Percentiles rank a stretch among this genome's conserved stretches.
phyloP scores from a whole-genome alignment of 1,140 invertebrate genomes.

The Tachypleus tridentatus region DNA sequence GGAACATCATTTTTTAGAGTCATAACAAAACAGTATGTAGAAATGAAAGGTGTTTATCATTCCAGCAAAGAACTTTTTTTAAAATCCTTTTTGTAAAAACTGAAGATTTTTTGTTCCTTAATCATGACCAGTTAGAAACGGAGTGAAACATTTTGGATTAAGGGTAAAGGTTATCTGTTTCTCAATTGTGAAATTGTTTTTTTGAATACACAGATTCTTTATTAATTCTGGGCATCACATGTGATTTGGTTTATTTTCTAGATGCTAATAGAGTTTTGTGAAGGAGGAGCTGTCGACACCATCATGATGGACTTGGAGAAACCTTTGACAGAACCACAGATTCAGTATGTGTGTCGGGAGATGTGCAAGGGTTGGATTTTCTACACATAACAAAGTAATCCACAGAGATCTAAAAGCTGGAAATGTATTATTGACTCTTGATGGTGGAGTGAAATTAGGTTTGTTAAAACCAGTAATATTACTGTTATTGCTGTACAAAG shows the following conservation, averaged over 20 bases:
- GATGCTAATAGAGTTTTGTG: slow-evolving; percentile 98
- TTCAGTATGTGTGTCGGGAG: slow-evolving; percentile 86
- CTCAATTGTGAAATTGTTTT: too few relatives aligned
- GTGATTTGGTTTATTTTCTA: slow-evolving; percentile 35
- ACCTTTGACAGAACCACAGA: slow-evolving; percentile 85
- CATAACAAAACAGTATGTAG: too few relatives aligned
- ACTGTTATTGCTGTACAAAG: slow-evolving; percentile 4
- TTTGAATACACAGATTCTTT: too few relatives aligned
- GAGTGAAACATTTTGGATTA: too few relatives aligned
- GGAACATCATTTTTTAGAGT: too few relatives aligned
- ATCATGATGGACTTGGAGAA: slow-evolving; percentile 98
- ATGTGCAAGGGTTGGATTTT: slow-evolving; percentile 49
- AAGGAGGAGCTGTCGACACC: slow-evolving; percentile 92
- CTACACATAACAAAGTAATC: slow-evolving; percentile 83
- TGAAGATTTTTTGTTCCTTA: too few relatives aligned
- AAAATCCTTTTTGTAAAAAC: too few relatives aligned
- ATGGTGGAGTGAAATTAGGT: slow-evolving; percentile 90
- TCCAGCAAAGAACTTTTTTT: too few relatives aligned
- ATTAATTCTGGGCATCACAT: slow-evolving; percentile 4
- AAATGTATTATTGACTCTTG: slow-evolving; percentile 90
- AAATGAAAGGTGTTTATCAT: too few relatives aligned
- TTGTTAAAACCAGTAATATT: slow-evolving; percentile 37
- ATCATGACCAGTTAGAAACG: too few relatives aligned
- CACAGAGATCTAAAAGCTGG: slow-evolving; percentile 97
- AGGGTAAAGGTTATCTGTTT: too few relatives aligned